Evolutionary conservation across 2,888 invertebrate species (phyloP).

Genomic region (Sclerodermus sp.): DNA sequence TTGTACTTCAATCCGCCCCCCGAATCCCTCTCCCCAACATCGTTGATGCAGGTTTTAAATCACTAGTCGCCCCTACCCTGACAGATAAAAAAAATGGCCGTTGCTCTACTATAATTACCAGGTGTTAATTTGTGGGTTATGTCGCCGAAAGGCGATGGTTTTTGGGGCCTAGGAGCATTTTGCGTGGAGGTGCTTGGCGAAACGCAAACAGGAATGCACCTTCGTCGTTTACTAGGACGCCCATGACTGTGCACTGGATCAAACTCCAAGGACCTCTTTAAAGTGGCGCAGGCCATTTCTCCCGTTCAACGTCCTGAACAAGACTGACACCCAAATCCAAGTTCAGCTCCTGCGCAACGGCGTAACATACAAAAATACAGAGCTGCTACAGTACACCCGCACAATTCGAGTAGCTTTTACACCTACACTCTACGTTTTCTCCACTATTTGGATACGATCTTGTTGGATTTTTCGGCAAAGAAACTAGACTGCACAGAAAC

Average conservation of each 20-base stretch:
- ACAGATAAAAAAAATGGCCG: slow-evolving; percentile 42
- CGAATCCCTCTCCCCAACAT: slow-evolving; percentile 15
- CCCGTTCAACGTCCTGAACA: slow-evolving; percentile 34
- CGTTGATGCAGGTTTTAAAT: slow-evolving; percentile 48
- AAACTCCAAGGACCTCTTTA: slow-evolving; percentile 94
- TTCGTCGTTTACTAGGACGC: slow-evolving; percentile 83
- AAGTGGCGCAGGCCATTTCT: slow-evolving; percentile 97
- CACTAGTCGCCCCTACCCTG: slow-evolving; percentile 29
- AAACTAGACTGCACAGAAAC: slow-evolving; percentile 45
- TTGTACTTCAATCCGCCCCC: slow-evolving; percentile 16
- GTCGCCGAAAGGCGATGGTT: slow-evolving; percentile 81
- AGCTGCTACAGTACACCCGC: slow-evolving; percentile 6
- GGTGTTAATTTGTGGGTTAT: slow-evolving; percentile 84
- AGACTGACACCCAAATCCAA: slow-evolving; percentile 26
- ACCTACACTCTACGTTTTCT: slow-evolving; percentile 9
- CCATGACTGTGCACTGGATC: slow-evolving; percentile 84
- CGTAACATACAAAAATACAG: neutral
- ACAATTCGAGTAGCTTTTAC: slow-evolving; percentile 15
- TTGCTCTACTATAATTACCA: slow-evolving; percentile 65
- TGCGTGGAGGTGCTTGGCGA: slow-evolving; percentile 59
- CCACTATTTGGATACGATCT: slow-evolving; percentile 21
- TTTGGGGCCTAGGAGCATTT: slow-evolving; percentile 49
- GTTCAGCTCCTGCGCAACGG: slow-evolving; percentile 1
- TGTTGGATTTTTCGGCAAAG: slow-evolving; percentile 25
- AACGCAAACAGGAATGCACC: slow-evolving; percentile 86